Evolutionary conservation across 2,797 vertebrate species (phyloP).

Genomic region (Rhynchotus rufescens): DNA sequence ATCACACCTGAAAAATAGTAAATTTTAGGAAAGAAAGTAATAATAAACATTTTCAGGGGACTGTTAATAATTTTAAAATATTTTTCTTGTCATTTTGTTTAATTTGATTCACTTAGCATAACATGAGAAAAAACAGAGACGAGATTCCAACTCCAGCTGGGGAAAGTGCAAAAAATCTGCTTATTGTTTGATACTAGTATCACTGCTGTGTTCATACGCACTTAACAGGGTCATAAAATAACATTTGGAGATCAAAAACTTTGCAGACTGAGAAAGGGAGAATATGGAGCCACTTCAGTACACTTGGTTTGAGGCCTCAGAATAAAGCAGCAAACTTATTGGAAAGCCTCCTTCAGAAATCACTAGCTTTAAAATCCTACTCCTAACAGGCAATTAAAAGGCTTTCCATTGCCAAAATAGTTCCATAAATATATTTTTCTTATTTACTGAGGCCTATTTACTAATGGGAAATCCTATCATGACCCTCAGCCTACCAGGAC

Average conservation of each 20-base stretch:
- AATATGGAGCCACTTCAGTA: background rate
- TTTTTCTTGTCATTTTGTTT: background rate
- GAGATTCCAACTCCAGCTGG: background rate
- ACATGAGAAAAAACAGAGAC: background rate
- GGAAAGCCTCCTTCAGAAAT: background rate
- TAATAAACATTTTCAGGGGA: background rate
- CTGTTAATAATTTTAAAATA: background rate
- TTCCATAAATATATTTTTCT: background rate
- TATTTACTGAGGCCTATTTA: background rate
- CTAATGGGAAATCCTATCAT: background rate
- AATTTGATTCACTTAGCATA: background rate
- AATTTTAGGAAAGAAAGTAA: background rate
- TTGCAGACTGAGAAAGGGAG: background rate
- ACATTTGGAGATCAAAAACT: background rate
- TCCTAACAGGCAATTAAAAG: background rate
- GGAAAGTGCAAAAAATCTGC: background rate
- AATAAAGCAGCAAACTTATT: background rate
- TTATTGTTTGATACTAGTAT: background rate
- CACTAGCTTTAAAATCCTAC: background rate
- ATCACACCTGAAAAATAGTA: background rate
- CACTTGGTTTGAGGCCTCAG: background rate
- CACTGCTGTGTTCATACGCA: background rate
- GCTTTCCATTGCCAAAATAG: background rate
- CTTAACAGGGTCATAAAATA: background rate
- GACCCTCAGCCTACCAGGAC: background rate